Percentiles rank a stretch among this genome's conserved stretches.
Conservation (phyloP, 2,797 vertebrate genomes). For the Sebastes ruberrimus region DNA sequence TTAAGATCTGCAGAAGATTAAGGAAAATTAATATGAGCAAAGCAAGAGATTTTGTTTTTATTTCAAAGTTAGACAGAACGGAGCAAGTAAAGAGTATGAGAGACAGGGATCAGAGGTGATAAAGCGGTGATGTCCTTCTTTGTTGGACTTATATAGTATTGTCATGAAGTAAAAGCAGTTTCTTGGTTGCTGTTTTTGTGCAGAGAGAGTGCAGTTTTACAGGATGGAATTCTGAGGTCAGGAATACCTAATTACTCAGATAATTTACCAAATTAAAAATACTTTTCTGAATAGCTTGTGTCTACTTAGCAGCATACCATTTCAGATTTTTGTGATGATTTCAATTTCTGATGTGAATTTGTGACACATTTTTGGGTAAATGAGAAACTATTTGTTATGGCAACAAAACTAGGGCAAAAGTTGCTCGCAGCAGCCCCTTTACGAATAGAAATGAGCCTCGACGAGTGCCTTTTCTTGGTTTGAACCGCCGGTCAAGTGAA, state of each 20-base stretch:
- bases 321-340: not conserved
- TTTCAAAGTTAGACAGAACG: not conserved
- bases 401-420: not conserved
- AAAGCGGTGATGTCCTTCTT: not conserved
- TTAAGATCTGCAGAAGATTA: not conserved
- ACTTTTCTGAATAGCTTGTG: not conserved
- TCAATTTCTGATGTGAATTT: not conserved
- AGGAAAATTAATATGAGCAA: not conserved
- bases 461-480: not conserved
- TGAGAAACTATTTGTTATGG: not conserved
- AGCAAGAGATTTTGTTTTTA: not conserved
- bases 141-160: not conserved
- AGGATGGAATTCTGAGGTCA: constrained; percentile 24
- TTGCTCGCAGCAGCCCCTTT: not conserved
- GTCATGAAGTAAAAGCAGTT: not conserved
- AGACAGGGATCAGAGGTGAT: not conserved
- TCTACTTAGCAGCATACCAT: not conserved
- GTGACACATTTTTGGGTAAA: not conserved
- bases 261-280: not conserved
- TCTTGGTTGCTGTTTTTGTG: constrained; percentile 13
- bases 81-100: not conserved
- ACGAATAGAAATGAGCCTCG: not conserved
- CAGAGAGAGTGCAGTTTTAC: not conserved
- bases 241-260: not conserved
- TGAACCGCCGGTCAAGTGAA: not conserved